Base-by-base conservation (phyloP, 2,888 invertebrate species). In the Plagodis dolabraria region DNA sequence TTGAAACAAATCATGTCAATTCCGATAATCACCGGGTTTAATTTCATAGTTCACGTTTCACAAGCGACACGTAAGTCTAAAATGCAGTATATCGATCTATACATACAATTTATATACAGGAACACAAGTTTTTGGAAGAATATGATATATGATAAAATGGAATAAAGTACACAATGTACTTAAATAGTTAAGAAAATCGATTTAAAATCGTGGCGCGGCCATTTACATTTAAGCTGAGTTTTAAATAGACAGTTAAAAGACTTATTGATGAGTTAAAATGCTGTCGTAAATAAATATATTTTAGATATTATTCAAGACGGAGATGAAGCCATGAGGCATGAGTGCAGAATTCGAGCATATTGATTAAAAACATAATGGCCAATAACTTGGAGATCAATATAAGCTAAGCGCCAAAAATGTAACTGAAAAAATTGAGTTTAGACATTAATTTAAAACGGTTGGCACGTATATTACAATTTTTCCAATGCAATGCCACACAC, bases 111-210 rank as follows among this genome's bases (percentile, higher is more conserved):
- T 42, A n/a, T 43, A 50, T 47, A 45, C 11, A 38, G 40, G 35
- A 60, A 60, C 44, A 60, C 52, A 50, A 42, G 33, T 11, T 43
- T 36, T 35, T 57, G 53, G 57, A 62, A 57, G 57, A 57, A 57
- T 62, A 34, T 10, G 38, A 34, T 22, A 49, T 12, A 35, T n/a
- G 36, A 8, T 36, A 22, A 40, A 40, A 48, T 58, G 12, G n/a
- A 43, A 55, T 43, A 36, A 2, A 38, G 9, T 36, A 40, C 40
- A 47, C 36, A 43, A 43, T 22, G 38, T 57, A 52, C 22, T 34
- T 5, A 33, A 53, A 47, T 40, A 36, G 33, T 7, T 33, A 42
- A 33, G 51, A 33, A 47, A 44, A 47, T 35, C 43, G 10, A 40
- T 7, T 36, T 36, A 40, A 12, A 43, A 43, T 12, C 12, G 43